Conservation (phyloP, 1,140 invertebrate species). For the Antheraea mylitta region DNA sequence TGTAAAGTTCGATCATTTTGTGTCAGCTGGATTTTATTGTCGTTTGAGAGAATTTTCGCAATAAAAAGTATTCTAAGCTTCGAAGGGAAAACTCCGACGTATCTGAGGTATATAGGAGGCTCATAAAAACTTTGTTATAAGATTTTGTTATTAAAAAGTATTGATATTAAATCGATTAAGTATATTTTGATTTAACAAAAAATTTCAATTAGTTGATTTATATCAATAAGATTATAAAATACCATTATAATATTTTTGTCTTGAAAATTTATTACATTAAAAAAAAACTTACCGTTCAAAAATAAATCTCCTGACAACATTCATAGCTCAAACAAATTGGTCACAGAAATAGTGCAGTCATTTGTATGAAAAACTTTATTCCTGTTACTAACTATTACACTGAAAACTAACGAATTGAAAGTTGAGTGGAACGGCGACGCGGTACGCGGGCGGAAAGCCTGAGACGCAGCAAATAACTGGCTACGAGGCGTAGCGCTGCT, state of each 20-base stretch:
- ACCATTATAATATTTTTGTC: too few species aligned
- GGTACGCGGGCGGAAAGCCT: conserved; percentile 29
- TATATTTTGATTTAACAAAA: too few species aligned
- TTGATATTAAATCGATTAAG: too few species aligned
- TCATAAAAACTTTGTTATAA: background rate
- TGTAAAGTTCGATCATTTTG: background rate
- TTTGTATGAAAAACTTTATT: conserved; percentile 22
- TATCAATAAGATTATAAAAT: too few species aligned
- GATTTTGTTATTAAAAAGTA: too few species aligned
- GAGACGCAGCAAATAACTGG: conserved; percentile 32
- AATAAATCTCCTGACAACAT: conserved; percentile 16
- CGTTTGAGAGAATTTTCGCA: background rate
- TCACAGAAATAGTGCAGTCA: background rate
- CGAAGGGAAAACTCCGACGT: background rate
- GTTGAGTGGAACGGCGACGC: conserved; percentile 21
- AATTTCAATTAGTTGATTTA: too few species aligned
- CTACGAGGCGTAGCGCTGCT: conserved; percentile 32
- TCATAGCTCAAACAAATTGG: conserved; percentile 13
- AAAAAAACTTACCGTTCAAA: conserved; percentile 21
- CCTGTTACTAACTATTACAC: conserved; percentile 18
- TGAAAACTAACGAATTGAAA: conserved; percentile 30
- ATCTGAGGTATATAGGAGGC: background rate
- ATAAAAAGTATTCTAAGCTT: background rate
- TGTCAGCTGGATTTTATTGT: background rate
- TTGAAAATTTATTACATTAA: too few species aligned